These are phyloP conservation scores for Drosophila ohnishii DNA, from an alignment of 1,140 invertebrate species.

Conservation along the genomic window DNA sequence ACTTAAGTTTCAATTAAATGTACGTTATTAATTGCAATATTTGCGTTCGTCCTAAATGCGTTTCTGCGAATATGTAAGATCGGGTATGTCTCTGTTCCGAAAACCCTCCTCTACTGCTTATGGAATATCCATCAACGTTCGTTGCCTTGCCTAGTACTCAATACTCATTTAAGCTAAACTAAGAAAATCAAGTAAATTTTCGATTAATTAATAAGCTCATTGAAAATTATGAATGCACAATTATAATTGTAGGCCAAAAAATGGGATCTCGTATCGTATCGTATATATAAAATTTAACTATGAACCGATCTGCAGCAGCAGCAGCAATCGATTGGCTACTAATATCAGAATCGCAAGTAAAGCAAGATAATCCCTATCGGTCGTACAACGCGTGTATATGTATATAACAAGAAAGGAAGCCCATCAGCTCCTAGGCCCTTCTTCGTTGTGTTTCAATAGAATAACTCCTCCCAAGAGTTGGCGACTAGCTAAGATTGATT, in stretches of 20 bases:
- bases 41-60: conserved; percentile 68
- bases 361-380: conserved; percentile 32
- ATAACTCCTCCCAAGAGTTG: conserved; percentile 14
- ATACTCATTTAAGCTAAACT: conserved; percentile 54
- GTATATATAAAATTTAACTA: conserved; percentile 59
- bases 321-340: conserved; percentile 49
- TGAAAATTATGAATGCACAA: conserved; percentile 53
- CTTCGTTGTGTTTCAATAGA: conserved; percentile 37
- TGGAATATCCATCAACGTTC: conserved; percentile 54
- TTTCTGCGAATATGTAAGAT: conserved; percentile 72
- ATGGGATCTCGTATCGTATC: conserved; percentile 16
- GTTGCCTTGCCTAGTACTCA: conserved; percentile 61
- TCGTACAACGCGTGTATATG: conserved; percentile 5
- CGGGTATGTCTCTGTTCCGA: conserved; percentile 70
- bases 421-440: conserved; percentile 24
- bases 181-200: conserved; percentile 55
- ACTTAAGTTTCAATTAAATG: conserved; percentile 65
- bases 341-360: conserved; percentile 50
- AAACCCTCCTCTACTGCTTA: conserved; percentile 25
- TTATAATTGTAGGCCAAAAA: conserved; percentile 45
- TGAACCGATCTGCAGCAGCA: conserved; percentile 57
- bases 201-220: conserved; percentile 59
- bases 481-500: conserved; percentile 27
- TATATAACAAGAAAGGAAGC: conserved; percentile 54
- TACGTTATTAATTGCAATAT: conserved; percentile 62